These are phyloP conservation scores for Mimachlamys varia DNA, from an alignment of 2,888 invertebrate species.

Conservation along the genomic window DNA sequence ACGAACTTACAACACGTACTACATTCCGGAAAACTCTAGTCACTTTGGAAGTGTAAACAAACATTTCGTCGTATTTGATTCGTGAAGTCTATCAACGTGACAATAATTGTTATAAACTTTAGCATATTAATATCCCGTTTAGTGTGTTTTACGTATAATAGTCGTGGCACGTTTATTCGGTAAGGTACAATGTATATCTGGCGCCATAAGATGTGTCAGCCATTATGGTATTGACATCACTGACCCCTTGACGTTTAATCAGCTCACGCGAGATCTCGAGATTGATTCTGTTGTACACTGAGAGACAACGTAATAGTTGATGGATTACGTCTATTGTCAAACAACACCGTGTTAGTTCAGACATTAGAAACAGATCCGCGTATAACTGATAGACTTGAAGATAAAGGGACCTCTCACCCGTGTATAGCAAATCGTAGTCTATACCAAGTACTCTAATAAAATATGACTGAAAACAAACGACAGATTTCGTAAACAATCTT, in stretches of 20 bases:
- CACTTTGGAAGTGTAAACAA: not conserved
- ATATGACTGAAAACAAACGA: not conserved
- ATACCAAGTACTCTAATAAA: not conserved
- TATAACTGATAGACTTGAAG: not conserved
- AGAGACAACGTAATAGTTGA: not conserved
- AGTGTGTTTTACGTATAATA: not conserved
- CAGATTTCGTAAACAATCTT: too few relatives aligned
- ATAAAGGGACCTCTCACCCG: not conserved
- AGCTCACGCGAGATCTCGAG: constrained; percentile 22
- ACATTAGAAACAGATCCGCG: not conserved
- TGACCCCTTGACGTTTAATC: not conserved
- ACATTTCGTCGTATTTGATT: not conserved
- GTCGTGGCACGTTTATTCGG: not conserved
- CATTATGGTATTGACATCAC: not conserved
- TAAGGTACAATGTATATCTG: not conserved
- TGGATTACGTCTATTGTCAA: not conserved
- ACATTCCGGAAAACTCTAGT: not conserved
- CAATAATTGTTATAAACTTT: not conserved
- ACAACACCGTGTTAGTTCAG: not conserved
- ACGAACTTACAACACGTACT: not conserved
- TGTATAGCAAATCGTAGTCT: not conserved
- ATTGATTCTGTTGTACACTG: constrained; percentile 14
- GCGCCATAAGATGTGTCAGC: not conserved
- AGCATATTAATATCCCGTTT: not conserved
- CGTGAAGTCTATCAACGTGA: constrained; percentile 5